phyloP scores from a whole-genome alignment of 64 coral and sea anemone species.

The Acropora tenuis region DNA sequence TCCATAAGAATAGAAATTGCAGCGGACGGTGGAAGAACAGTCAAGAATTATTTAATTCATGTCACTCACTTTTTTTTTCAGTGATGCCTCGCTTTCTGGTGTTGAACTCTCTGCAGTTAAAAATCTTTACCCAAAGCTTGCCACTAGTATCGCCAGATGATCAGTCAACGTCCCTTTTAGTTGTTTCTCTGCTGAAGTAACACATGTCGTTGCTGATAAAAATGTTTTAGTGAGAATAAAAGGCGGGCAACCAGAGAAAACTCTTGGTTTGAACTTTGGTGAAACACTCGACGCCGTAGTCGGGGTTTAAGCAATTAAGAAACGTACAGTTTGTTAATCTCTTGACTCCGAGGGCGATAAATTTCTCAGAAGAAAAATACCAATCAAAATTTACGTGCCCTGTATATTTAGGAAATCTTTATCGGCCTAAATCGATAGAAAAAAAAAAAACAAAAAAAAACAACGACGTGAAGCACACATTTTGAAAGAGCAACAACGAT shows the following conservation, averaged over 20 bases:
- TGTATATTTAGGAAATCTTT: constrained; percentile 74
- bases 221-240: constrained; percentile 75
- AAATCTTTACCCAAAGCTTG: no score
- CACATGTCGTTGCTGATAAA: constrained; percentile 73
- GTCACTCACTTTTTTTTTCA: no score
- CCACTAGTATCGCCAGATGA: no score
- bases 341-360: constrained; percentile 44
- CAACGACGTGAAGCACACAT: constrained; percentile 71
- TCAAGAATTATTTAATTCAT: no score
- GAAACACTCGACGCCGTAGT: constrained; percentile 71
- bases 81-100: no score
- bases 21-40: no score
- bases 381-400: constrained; percentile 73
- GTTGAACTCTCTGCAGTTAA: no score
- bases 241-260: constrained; percentile 55
- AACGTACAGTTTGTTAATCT: constrained; percentile 66
- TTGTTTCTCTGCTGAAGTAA: constrained; percentile 60
- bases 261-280: constrained; percentile 69
- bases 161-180: background rate
- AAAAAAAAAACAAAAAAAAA: background rate
- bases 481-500: constrained; percentile 88
- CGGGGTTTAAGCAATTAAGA: constrained; percentile 72
- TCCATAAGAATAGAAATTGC: no score
- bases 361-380: constrained; percentile 49
- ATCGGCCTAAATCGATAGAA: constrained; percentile 88